phyloP scores from a whole-genome alignment of 1,140 invertebrate genomes.

The Ptiloglossa arizonensis region DNA sequence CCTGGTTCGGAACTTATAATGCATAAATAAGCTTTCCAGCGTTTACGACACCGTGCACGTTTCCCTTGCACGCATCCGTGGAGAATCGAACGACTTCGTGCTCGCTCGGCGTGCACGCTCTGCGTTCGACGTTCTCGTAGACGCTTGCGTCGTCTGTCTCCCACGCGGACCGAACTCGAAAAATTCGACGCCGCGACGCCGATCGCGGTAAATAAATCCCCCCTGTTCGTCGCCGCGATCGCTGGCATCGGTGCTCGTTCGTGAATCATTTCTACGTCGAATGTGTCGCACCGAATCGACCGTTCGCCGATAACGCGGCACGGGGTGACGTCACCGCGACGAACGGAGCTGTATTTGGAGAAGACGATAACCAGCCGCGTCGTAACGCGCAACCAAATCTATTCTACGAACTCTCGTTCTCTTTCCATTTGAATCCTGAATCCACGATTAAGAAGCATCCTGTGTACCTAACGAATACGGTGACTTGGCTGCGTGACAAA shows the following conservation, averaged over 20 bases:
- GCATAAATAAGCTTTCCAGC: conserved; percentile 36
- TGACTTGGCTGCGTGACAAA: not conserved
- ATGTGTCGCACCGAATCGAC: not conserved
- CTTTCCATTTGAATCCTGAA: not conserved
- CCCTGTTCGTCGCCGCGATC: not conserved
- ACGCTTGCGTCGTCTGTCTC: not conserved
- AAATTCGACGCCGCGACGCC: conserved; percentile 4
- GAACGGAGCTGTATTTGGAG: too few relatives aligned
- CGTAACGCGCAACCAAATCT: not conserved
- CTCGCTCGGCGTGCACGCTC: not conserved
- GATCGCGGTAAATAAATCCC: not conserved
- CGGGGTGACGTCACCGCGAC: too few relatives aligned
- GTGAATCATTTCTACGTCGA: conserved; percentile 19
- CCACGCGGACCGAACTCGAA: not conserved
- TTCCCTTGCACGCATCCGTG: not conserved
- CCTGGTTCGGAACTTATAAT: conserved; percentile 31
- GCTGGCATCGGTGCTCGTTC: not conserved
- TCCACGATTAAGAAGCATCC: not conserved
- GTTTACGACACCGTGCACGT: conserved; percentile 29
- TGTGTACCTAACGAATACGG: conserved; percentile 5
- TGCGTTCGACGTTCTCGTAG: too few relatives aligned
- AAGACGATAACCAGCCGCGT: too few relatives aligned
- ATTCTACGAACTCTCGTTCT: too few relatives aligned
- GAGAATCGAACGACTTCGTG: conserved; percentile 30
- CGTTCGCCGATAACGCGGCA: not conserved